Base-by-base conservation (phyloP, 2,797 vertebrate genomes). In the Sebastes goodei region DNA sequence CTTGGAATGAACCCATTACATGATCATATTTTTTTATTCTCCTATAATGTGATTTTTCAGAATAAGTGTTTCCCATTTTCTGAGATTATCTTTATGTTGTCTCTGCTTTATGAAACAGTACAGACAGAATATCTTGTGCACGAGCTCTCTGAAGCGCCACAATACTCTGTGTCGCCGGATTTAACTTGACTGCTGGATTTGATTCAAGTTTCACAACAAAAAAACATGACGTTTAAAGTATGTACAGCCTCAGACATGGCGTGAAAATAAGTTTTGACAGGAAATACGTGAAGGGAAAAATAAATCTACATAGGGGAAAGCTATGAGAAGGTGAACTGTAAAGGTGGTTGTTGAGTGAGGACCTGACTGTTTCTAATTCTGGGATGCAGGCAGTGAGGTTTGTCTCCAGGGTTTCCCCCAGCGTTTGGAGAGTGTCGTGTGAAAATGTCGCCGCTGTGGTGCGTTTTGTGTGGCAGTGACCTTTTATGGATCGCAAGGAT, bases 1-100 rank as follows among this genome's bases (percentile, higher is more conserved):
- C 93, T 92, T 82, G 57, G 73, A 83, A 84, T 91, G 92, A 94
- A 90, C 93, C 84, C 82, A 84, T 89, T 84, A 80, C 12, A 65
- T 61, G 49, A 74, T 77, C 30, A 15, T 59, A 71, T 82, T 83
- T 76, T 56, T 88, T 84, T 85, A 82, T 84, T 82, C 32, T 73
- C 63, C 69, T 46, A 42, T 62, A 42, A 71, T 84, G 63, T 68
- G 20, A 29, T 25, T 55, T 76, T 74, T 81, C 66, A 76, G 49
- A 75, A 74, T 64, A 56, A 56, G 20, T 29, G 32, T 74, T 35
- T 20, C 49, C 38, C 46, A 49, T 78, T 83, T 74, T 63, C 57
- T 35, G 33, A 63, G 53, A 81, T 71, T 29, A 52, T 83, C 65
- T 73, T 76, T 29, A 68, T 63, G 15, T 49, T 71, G 55, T 62